A percentile compares a stretch with the other conserved stretches of the same genome.
These are phyloP conservation scores for Paramuricea clavata DNA, from an alignment of 92 coral and sea anemone genomes.

Conservation along the genomic window DNA sequence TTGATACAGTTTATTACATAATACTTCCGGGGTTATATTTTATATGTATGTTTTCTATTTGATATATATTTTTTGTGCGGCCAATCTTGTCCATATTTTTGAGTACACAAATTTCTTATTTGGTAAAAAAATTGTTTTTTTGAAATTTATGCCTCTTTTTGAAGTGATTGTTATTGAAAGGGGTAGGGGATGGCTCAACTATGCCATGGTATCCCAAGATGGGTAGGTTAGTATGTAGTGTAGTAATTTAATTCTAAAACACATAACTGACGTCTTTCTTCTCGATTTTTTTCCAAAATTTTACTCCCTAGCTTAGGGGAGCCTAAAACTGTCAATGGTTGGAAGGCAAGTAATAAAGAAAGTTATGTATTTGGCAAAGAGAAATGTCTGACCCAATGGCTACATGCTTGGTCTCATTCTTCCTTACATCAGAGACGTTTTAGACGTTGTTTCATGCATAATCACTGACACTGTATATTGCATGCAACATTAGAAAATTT, in stretches of 20 bases:
- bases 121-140: background rate
- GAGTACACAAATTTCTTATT: background rate
- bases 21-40: background rate
- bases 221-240: background rate
- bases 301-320: conserved; percentile 99
- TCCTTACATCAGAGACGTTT: background rate
- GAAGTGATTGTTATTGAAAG: background rate
- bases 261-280: conserved; percentile 78
- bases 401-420: background rate
- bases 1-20: background rate
- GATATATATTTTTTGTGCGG: background rate
- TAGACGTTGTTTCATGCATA: background rate
- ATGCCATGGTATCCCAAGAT: background rate
- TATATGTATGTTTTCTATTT: background rate
- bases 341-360: conserved; percentile 89
- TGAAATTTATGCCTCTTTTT: background rate
- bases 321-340: conserved; percentile 96
- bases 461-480: no score
- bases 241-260: background rate
- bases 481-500: no score
- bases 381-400: background rate
- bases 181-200: background rate
- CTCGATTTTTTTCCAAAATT: conserved; percentile 93
- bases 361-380: background rate
- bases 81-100: conserved; percentile 29